Base-by-base conservation (phyloP, 1,140 invertebrate genomes). In the Cecropterus lyciades region DNA sequence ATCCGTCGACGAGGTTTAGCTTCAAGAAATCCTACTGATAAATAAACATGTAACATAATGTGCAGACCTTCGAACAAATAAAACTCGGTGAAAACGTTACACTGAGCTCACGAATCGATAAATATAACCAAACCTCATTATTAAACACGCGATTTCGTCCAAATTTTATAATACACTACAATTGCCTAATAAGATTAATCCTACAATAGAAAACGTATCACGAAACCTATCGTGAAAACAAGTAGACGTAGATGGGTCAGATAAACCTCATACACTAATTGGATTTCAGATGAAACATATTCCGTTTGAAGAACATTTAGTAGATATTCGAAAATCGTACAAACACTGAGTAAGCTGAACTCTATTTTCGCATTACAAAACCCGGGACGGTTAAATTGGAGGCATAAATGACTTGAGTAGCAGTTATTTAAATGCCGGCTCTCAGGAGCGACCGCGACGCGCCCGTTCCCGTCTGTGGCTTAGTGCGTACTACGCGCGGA, bases 401-500 rank as follows among this genome's bases (percentile, higher is more conserved):
- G 77, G 79, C 79, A 75, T 72, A 73, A 69, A 71, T 77, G 52
- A 65, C 72, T 72, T 65, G 59, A 79, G 65, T 51, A 70, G 68
- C 40, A 72, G 69, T 74, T 79, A 79, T 78, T 37, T 74, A 46
- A 77, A 78, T 71, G 74, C 81, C 80, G 83, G 84, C 65, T 64
- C 46, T 56, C 42, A 51, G 52, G 64, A 72, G 67, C 66, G 64
- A 55, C 53, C 37, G 53, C 69, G 67, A 72, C 43, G 77, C 84
- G 82, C 72, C 77, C 82, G 70, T 55, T 69, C 72, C 60, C 72
- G 64, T 59, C 57, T 62, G 68, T 59, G 45, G 72, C 70, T 67
- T 73, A 73, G 65, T 80, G 85, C 88, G 85, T 85, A 89, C 87
- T 89, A 77, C 79, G 69, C 79, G 69, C 71, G 71, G 72, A 83